These are phyloP conservation scores for Merodon equestris DNA, from an alignment of 2,888 invertebrate genomes.

Conservation along the genomic window DNA sequence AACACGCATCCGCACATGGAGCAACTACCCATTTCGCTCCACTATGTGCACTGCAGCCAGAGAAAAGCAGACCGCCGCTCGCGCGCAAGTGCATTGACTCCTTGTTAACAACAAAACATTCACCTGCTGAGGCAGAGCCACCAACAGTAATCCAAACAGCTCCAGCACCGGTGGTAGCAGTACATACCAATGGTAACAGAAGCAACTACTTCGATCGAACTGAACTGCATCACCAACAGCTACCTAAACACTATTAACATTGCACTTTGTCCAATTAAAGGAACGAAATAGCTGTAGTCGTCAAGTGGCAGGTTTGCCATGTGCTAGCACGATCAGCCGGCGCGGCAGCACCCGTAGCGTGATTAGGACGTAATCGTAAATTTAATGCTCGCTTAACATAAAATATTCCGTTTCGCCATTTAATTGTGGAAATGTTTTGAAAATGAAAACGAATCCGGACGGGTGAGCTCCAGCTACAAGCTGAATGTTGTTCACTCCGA, in stretches of 20 bases:
- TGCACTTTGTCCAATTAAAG: slow-evolving; percentile 59
- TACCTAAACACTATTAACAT: slow-evolving; percentile 45
- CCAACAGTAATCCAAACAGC: slow-evolving; percentile 1
- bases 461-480: not conserved
- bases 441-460: slow-evolving; percentile 19
- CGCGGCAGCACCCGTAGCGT: slow-evolving; percentile 23
- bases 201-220: too few species aligned
- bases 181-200: too few species aligned
- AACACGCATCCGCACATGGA: slow-evolving; percentile 16
- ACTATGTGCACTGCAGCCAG: slow-evolving; percentile 23
- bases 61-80: slow-evolving; percentile 35
- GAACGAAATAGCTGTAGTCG: too few species aligned
- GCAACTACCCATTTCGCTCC: not conserved
- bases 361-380: slow-evolving; percentile 64
- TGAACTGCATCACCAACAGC: too few species aligned
- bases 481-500: slow-evolving; percentile 30
- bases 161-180: too few species aligned
- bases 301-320: too few species aligned
- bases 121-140: slow-evolving; percentile 23
- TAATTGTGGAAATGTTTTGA: slow-evolving; percentile 42
- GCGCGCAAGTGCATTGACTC: slow-evolving; percentile 54
- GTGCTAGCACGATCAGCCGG: not conserved
- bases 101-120: slow-evolving; percentile 55
- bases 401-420: slow-evolving; percentile 56
- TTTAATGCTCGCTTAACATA: slow-evolving; percentile 57